A percentile compares a stretch with the other conserved stretches of the same genome.
Evolutionary conservation across 1,140 invertebrate genomes (phyloP).

Genomic region (Dinothrombium tinctorium): DNA sequence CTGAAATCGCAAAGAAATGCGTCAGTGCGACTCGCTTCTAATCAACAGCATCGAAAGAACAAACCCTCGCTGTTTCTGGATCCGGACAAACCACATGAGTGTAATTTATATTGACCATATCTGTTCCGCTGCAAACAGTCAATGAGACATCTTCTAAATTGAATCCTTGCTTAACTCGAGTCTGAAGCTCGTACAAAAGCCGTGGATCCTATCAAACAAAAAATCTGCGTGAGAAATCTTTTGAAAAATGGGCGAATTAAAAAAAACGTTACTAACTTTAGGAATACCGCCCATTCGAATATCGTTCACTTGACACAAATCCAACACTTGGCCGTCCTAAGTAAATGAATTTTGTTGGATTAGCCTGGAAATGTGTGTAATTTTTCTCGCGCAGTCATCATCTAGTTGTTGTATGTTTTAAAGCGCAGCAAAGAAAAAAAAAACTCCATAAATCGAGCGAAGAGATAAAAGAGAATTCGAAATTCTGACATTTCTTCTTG

Average conservation of each 20-base stretch:
- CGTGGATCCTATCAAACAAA: too few species aligned
- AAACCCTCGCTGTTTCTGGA: conserved; percentile 71
- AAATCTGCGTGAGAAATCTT: conserved; percentile 26
- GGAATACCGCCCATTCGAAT: conserved; percentile 65
- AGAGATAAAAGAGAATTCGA: too few species aligned
- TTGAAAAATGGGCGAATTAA: not conserved
- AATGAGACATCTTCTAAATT: conserved; percentile 71
- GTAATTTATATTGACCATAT: conserved; percentile 93
- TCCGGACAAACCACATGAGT: conserved; percentile 86
- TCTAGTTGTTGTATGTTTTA: too few species aligned
- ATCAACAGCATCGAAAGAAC: too few species aligned
- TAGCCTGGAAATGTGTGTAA: too few species aligned
- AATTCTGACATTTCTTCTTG: too few species aligned
- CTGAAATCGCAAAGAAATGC: too few species aligned
- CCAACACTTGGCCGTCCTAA: conserved; percentile 91
- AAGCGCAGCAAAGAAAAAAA: too few species aligned
- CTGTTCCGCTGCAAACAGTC: conserved; percentile 94
- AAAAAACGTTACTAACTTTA: conserved; percentile 25
- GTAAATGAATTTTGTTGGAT: too few species aligned
- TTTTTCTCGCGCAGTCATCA: too few species aligned
- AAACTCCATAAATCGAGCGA: too few species aligned
- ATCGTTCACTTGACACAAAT: conserved; percentile 90
- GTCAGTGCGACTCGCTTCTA: too few species aligned
- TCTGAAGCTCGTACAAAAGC: conserved; percentile 43
- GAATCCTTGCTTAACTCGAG: conserved; percentile 31